Evolutionary conservation across 2,113 vertebrate genomes (phyloP), one percentile per base, ranked within the genome.

Genomic region (Phainopepla nitens): DNA sequence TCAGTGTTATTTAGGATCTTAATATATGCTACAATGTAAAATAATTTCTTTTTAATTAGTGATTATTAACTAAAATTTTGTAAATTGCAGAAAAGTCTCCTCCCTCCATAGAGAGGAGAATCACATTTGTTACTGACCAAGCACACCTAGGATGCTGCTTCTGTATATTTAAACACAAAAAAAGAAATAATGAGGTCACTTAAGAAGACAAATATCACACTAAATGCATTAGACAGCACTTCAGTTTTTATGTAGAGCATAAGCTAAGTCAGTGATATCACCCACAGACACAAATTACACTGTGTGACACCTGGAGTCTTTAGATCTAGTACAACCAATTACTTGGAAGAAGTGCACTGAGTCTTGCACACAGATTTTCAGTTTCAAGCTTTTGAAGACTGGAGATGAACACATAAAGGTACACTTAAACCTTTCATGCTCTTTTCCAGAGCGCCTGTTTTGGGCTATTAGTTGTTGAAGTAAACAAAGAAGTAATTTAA

Each of bases 121-220:
- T 77, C 23, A 58, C 31, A 5, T 50, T 13, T 87, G 5, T 54
- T 69, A 58, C 54, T 88, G 62, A 81, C 41, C 57, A 85, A 88
- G 9, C 27, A 73, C 9, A 11, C 3, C 61, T 42, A 62, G 15
- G 10, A 51, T 54, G 50, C n/a, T 79, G 20, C 6, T 93, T 89
- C 49, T 77, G 17, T 77, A 25, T 61, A 79, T 92, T 93, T 90
- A 83, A 93, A 82, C 1, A 15, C 15, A 54, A 39, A 42, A 70
- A 85, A 77, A 91, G 66, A 94, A 93, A 62, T 84, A 83, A 90
- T 93, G 54, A 94, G 58, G 39, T 29, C 35, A 66, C 73, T 91
- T 85, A 66, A 70, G 27, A 95, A 62, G 23, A 85, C 17, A 76
- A 29, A 65, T 80, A 61, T 72, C 36, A 41, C 66, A 39, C 15